Evolutionary conservation across 2,888 invertebrate genomes (phyloP).

Genomic region (Erebia epiphron): DNA sequence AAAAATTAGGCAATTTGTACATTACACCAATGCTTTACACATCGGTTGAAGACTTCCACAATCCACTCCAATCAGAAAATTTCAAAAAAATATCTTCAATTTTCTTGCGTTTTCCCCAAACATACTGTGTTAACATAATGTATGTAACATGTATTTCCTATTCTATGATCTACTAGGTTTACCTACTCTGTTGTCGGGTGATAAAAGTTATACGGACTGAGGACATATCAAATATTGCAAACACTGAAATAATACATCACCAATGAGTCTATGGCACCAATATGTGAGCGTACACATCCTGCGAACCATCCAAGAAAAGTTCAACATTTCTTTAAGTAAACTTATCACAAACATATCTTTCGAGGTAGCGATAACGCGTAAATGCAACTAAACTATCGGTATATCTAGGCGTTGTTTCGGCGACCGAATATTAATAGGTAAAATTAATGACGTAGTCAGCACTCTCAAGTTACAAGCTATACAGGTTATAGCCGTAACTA

Average conservation of each 20-base stretch:
- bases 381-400: constrained; percentile 33
- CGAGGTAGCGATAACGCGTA: constrained; percentile 42
- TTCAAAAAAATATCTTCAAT: constrained; percentile 5
- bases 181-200: no score
- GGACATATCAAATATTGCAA: no score
- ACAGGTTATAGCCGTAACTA: constrained; percentile 48
- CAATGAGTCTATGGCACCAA: no score
- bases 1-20: constrained; percentile 59
- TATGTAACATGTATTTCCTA: neutral
- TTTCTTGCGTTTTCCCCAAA: neutral
- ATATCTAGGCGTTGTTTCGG: constrained; percentile 17
- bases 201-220: no score
- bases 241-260: no score
- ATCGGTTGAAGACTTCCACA: neutral
- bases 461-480: constrained; percentile 35
- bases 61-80: neutral
- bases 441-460: constrained; percentile 14
- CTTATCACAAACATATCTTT: constrained; percentile 44
- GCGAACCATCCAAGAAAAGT: neutral
- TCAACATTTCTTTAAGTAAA: neutral
- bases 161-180: no score
- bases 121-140: no score
- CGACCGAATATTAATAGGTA: neutral
- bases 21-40: constrained; percentile 37
- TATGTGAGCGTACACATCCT: no score